A percentile compares a stretch with the other conserved stretches of the same genome.
These are phyloP conservation scores for Drosophila dunni DNA, from an alignment of 1,140 invertebrate genomes.

Conservation along the genomic window DNA sequence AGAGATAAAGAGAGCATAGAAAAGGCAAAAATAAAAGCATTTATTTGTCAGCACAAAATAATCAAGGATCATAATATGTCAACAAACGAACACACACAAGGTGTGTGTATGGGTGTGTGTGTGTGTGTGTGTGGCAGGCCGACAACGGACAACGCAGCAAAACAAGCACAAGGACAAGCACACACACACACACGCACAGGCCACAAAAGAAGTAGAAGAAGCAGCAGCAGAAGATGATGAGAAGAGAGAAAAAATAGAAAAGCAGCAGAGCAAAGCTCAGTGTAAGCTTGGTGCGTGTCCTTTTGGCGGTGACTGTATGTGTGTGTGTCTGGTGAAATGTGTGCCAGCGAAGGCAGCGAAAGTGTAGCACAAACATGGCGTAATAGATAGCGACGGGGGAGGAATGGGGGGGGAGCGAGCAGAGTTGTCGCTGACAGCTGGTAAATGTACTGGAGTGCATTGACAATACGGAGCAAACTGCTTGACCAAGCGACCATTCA, in stretches of 20 bases:
- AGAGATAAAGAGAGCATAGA: constrained; percentile 13
- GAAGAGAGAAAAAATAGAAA: constrained; percentile 5
- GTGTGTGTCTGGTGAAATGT: constrained; percentile 48
- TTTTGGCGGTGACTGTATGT: constrained; percentile 5
- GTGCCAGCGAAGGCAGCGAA: constrained; percentile 65
- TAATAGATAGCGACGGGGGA: constrained; percentile 59
- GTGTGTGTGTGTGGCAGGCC: not conserved
- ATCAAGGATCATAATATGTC: constrained; percentile 83
- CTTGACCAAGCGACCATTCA: constrained; percentile 60
- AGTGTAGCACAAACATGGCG: constrained; percentile 75
- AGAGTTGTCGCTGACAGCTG: constrained; percentile 77
- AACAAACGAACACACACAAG: constrained; percentile 56
- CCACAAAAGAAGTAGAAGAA: constrained; percentile 47
- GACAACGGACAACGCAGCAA: constrained; percentile 17
- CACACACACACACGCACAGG: constrained; percentile 49
- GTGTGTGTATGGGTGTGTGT: not conserved
- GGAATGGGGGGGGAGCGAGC: not conserved
- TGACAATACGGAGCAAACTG: constrained; percentile 70
- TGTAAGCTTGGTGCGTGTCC: constrained; percentile 14
- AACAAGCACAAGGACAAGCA: constrained; percentile 70
- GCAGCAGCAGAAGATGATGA: constrained; percentile 1
- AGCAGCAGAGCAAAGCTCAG: not conserved
- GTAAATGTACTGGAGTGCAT: constrained; percentile 78
- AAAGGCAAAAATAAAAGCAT: constrained; percentile 72
- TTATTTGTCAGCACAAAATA: constrained; percentile 83